A percentile compares a stretch with the other conserved stretches of the same genome.
phyloP scores from a whole-genome alignment of 37 sponge, comb jelly and placozoan genomes.

The Chondrilla cf. caribensis region DNA sequence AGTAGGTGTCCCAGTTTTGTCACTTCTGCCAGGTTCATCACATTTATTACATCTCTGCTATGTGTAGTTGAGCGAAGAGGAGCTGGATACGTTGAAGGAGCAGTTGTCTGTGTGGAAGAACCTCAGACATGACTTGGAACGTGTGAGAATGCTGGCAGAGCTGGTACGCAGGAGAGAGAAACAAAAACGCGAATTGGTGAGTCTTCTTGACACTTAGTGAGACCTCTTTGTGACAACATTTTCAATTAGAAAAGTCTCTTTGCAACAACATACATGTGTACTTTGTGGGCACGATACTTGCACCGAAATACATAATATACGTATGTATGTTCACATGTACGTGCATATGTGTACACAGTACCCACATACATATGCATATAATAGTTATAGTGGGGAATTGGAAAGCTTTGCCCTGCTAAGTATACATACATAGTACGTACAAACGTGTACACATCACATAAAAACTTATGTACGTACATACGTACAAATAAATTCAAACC shows the following conservation, averaged over 20 bases:
- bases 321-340: neutral
- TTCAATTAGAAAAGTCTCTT: neutral
- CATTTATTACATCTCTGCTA: neutral
- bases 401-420: too few species aligned
- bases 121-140: conserved; percentile 90
- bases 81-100: conserved; percentile 72
- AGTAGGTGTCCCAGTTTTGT: too few species aligned
- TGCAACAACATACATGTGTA: neutral
- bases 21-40: neutral
- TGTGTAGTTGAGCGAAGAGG: conserved; percentile 76
- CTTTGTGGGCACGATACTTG: neutral
- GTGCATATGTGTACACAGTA: too few species aligned
- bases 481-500: neutral
- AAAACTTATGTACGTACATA: neutral
- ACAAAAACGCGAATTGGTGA: conserved; percentile 88
- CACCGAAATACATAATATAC: neutral
- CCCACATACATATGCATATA: too few species aligned
- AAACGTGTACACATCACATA: too few species aligned
- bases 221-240: too few species aligned
- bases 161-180: conserved; percentile 94
- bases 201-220: too few species aligned
- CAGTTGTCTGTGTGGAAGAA: conserved; percentile 81
- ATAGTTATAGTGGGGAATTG: too few species aligned
- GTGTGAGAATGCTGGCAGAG: conserved; percentile 85
- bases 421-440: too few species aligned